Evolutionary conservation across 2,113 vertebrate species (phyloP).

Genomic region (Rousettus leschenaultii): DNA sequence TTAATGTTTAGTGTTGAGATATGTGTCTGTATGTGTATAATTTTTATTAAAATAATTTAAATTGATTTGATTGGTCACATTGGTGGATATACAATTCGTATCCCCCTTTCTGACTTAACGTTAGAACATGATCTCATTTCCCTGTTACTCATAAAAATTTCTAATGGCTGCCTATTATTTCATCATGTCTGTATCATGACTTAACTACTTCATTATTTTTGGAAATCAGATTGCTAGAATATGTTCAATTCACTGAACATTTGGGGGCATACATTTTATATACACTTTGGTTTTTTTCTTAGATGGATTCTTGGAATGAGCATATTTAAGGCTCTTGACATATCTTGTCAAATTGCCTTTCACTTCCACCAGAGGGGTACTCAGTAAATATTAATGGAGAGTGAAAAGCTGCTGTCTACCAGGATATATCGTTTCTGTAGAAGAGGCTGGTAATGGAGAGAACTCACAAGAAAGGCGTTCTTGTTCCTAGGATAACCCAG

Average conservation of each 20-base stretch:
- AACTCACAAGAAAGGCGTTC: neutral
- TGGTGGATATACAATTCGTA: neutral
- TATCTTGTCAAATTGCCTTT: conserved; percentile 17
- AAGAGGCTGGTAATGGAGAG: neutral
- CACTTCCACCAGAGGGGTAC: neutral
- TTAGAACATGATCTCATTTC: neutral
- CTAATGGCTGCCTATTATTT: neutral
- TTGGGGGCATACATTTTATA: neutral
- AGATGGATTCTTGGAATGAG: neutral
- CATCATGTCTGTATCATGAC: neutral
- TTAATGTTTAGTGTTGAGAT: neutral
- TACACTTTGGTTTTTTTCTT: neutral
- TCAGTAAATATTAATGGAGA: neutral
- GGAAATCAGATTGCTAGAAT: neutral
- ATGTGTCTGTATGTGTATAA: neutral
- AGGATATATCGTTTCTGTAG: neutral
- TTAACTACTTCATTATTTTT: conserved; percentile 18
- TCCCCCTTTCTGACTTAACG: neutral
- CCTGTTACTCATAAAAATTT: neutral
- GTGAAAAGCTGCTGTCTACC: conserved; percentile 15
- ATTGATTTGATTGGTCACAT: neutral
- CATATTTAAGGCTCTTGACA: neutral
- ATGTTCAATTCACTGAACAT: neutral
- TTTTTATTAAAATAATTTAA: neutral
- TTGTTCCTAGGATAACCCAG: neutral